A percentile compares a stretch with the other conserved stretches of the same genome.
These are phyloP conservation scores for Mastigias papua DNA, from an alignment of 30 jellyfish, hydroid and myxozoan genomes.

Conservation along the genomic window DNA sequence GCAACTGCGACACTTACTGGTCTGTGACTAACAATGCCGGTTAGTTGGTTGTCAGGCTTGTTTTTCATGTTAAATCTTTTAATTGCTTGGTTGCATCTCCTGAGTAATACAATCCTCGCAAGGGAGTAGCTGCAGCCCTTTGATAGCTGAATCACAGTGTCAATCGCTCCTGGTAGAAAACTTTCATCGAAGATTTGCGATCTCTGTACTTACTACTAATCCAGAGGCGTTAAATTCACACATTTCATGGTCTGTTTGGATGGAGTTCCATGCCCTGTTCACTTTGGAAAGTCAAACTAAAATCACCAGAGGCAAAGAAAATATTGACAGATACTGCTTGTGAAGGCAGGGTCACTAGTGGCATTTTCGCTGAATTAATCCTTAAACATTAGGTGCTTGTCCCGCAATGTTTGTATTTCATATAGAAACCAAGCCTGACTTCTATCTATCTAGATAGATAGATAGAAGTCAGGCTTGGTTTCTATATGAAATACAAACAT, in stretches of 20 bases:
- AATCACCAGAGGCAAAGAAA: no score
- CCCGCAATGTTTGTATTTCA: no score
- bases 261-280: no score
- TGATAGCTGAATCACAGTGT: not conserved
- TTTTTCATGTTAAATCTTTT: not conserved
- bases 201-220: not conserved
- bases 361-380: no score
- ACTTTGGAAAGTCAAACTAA: no score
- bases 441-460: no score
- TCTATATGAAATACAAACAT: no score
- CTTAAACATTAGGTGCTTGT: no score
- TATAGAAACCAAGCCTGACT: no score
- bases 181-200: not conserved
- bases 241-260: not conserved
- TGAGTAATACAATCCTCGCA: not conserved
- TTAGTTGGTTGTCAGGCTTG: not conserved
- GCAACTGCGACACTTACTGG: not conserved
- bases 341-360: no score
- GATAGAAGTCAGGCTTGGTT: no score
- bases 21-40: not conserved
- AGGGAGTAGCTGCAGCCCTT: not conserved
- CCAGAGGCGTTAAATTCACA: not conserved
- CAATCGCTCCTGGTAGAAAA: constrained; percentile 7
- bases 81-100: not conserved
- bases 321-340: no score